Evolutionary conservation across 2,888 invertebrate species (phyloP).

Genomic region (Chymomyza caudatula): DNA sequence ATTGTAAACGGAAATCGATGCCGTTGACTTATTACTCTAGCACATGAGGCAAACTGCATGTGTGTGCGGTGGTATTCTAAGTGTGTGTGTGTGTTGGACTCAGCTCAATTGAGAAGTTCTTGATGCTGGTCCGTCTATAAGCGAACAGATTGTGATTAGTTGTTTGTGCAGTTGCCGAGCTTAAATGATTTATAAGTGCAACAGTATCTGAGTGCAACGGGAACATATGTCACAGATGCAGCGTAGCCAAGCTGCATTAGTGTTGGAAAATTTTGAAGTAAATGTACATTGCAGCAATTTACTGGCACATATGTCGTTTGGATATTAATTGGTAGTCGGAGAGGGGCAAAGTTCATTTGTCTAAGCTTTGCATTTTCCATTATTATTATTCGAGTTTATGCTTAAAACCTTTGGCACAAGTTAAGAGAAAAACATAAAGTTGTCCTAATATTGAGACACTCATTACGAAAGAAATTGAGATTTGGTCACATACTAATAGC

Average conservation of each 20-base stretch:
- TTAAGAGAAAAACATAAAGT: too few relatives aligned
- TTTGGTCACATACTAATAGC: too few relatives aligned
- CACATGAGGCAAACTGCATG: slow-evolving; percentile 6
- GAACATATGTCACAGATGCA: slow-evolving; percentile 16
- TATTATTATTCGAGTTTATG: not conserved
- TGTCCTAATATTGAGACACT: too few relatives aligned
- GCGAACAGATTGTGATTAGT: slow-evolving; percentile 55
- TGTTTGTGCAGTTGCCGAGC: slow-evolving; percentile 30
- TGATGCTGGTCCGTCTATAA: not conserved
- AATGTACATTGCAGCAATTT: not conserved
- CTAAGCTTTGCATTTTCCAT: not conserved
- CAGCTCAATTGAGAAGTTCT: not conserved
- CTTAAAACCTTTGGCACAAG: not conserved
- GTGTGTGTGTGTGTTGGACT: not conserved
- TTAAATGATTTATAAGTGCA: slow-evolving; percentile 58
- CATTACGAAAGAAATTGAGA: too few relatives aligned
- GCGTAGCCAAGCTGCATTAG: slow-evolving; percentile 11
- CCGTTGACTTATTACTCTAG: slow-evolving; percentile 48
- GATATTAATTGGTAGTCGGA: not conserved
- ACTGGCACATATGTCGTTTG: not conserved
- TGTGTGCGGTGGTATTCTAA: too few relatives aligned
- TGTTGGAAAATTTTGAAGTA: not conserved
- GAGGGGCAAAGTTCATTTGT: not conserved
- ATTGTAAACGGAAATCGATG: slow-evolving; percentile 62
- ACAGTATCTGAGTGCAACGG: slow-evolving; percentile 20